Conservation (phyloP, 1,140 invertebrate species). For the Drosophila pseudoobscura region DNA sequence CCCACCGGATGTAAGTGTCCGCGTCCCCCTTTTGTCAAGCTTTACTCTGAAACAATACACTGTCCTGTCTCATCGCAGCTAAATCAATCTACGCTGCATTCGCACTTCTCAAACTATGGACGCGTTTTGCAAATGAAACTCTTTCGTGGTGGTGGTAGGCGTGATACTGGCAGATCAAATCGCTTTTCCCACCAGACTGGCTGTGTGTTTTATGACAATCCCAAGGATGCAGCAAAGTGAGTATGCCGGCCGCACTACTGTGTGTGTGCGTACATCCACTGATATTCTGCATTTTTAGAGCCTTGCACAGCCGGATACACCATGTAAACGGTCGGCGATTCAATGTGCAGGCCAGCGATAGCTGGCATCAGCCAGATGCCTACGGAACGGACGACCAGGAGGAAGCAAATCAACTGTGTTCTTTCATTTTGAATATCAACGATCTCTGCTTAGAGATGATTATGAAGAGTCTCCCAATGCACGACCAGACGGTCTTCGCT, state of each 20-base stretch:
- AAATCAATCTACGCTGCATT: neutral
- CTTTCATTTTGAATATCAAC: conserved; percentile 35
- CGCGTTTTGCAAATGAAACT: conserved; percentile 26
- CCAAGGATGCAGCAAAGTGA: conserved; percentile 57
- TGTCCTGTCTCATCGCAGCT: conserved; percentile 13
- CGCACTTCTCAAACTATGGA: conserved; percentile 49
- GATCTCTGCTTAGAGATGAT: conserved; percentile 50
- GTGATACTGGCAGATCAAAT: neutral
- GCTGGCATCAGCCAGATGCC: conserved; percentile 67
- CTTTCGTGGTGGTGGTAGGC: neutral
- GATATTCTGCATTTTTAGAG: conserved; percentile 6
- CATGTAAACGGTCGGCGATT: conserved; percentile 23
- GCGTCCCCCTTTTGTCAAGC: no score
- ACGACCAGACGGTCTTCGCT: conserved; percentile 56
- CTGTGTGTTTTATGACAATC: conserved; percentile 35
- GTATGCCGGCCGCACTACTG: neutral
- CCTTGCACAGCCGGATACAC: conserved; percentile 28
- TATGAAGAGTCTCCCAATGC: neutral
- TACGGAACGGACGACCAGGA: neutral
- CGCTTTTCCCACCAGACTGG: conserved; percentile 5
- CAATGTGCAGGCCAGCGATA: conserved; percentile 47
- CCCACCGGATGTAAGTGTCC: conserved; percentile 30
- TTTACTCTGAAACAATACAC: neutral
- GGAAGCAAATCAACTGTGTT: no score
- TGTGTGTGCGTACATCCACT: neutral